A percentile compares a stretch with the other conserved stretches of the same genome.
Evolutionary conservation across 2,888 invertebrate species (phyloP).

Genomic region (Helobdella robusta): DNA sequence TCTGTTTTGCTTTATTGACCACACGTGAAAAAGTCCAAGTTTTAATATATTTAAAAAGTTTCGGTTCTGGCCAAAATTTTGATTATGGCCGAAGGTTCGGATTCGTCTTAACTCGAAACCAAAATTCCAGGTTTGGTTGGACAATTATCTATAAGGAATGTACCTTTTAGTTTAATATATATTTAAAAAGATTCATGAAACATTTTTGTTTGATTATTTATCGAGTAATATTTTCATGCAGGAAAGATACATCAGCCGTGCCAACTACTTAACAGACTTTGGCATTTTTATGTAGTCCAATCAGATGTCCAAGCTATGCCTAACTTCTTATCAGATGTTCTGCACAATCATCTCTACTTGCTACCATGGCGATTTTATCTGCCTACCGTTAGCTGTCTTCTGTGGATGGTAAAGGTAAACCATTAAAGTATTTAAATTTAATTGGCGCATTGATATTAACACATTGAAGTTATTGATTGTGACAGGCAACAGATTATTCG

Average conservation of each 20-base stretch:
- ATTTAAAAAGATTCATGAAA: neutral
- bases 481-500: conserved; percentile 16
- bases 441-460: too few species aligned
- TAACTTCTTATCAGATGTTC: conserved; percentile 56
- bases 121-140: too few species aligned
- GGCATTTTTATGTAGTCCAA: conserved; percentile 60
- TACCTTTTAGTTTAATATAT: neutral
- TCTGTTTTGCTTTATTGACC: too few species aligned
- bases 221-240: neutral
- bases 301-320: conserved; percentile 58
- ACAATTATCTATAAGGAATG: too few species aligned
- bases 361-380: conserved; percentile 66
- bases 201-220: neutral
- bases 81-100: too few species aligned
- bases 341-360: conserved; percentile 59
- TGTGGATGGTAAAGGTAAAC: conserved; percentile 54
- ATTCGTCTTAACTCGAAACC: too few species aligned
- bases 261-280: conserved; percentile 38
- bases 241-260: neutral
- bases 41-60: too few species aligned
- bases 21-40: too few species aligned
- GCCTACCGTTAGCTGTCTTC: conserved; percentile 60
- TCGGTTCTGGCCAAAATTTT: too few species aligned
- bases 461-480: too few species aligned
- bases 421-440: too few species aligned